Percentiles rank a stretch among this genome's conserved stretches.
Evolutionary conservation across 2,888 invertebrate genomes (phyloP).

Genomic region (Dendrolimus houi): DNA sequence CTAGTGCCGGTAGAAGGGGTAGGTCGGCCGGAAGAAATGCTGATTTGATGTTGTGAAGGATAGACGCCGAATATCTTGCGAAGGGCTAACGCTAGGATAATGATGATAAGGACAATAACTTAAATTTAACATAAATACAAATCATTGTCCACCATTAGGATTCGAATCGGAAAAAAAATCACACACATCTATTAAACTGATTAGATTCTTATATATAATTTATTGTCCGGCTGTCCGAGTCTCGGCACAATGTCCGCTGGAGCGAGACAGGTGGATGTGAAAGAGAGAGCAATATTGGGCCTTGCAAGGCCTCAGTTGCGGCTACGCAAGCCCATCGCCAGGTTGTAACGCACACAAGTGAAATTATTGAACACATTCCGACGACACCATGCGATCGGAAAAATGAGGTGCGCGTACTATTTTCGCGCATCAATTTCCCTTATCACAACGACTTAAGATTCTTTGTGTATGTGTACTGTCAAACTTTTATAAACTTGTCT

Average conservation of each 20-base stretch:
- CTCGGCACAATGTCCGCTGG: conserved; percentile 72
- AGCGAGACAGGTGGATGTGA: conserved; percentile 43
- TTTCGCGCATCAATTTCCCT: conserved; percentile 1
- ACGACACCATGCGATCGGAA: conserved; percentile 5
- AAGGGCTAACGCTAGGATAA: too few species aligned
- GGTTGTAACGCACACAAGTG: conserved; percentile 63
- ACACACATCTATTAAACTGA: conserved; percentile 71
- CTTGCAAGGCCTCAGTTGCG: conserved; percentile 77
- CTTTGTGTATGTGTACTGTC: too few species aligned
- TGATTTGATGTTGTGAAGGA: too few species aligned
- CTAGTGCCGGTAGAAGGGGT: too few species aligned
- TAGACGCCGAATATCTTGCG: too few species aligned
- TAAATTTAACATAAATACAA: conserved; percentile 4
- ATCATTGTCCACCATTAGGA: conserved; percentile 38
- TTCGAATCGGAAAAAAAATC: conserved; percentile 46
- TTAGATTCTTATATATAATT: conserved; percentile 74
- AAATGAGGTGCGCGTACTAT: conserved; percentile 1
- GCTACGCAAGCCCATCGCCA: conserved; percentile 66
- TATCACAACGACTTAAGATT: not conserved
- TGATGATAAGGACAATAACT: too few species aligned
- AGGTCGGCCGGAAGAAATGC: too few species aligned
- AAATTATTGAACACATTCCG: conserved; percentile 14
- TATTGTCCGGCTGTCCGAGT: conserved; percentile 63
- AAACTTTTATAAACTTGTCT: not conserved
- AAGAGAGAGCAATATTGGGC: conserved; percentile 62